Percentiles rank a stretch among this genome's conserved stretches.
Conservation (phyloP, 2,888 invertebrate species). For the Scaptodrosophila latifasciaeformis region DNA sequence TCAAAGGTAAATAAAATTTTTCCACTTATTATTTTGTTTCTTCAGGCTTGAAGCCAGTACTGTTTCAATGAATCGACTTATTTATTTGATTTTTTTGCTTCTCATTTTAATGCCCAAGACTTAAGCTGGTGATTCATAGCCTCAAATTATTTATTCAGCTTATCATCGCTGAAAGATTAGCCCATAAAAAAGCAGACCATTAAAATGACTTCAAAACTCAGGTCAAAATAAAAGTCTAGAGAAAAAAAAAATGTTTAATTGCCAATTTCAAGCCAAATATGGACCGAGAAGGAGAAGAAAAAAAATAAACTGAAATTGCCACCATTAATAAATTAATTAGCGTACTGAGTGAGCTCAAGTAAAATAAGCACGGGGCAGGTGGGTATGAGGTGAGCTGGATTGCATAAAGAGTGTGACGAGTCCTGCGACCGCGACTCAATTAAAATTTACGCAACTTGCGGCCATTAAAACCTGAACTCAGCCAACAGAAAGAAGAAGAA, state of each 20-base stretch:
- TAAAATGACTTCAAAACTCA: conserved; percentile 18
- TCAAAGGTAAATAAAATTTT: no score
- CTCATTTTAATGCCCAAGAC: no score
- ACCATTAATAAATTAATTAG: conserved; percentile 64
- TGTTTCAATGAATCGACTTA: no score
- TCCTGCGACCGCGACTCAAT: conserved; percentile 41
- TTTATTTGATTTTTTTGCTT: no score
- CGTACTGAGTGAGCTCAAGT: conserved; percentile 4
- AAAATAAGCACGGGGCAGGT: not conserved
- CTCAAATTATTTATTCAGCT: no score
- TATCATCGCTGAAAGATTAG: no score
- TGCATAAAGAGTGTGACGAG: conserved; percentile 7
- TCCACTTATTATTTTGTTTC: no score
- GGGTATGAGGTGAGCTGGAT: no score
- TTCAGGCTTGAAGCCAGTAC: no score
- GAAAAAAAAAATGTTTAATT: conserved; percentile 41
- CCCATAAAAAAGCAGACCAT: conserved; percentile 30
- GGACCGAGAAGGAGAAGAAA: conserved; percentile 1
- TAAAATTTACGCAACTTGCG: conserved; percentile 44
- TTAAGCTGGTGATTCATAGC: no score
- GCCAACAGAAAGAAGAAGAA: conserved; percentile 3
- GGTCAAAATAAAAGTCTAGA: not conserved
- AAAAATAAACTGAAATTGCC: conserved; percentile 30
- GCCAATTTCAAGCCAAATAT: conserved; percentile 47
- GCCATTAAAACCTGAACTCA: conserved; percentile 3